Conservation (phyloP, 2,888 invertebrate species). For the Leptopilina myrica region DNA sequence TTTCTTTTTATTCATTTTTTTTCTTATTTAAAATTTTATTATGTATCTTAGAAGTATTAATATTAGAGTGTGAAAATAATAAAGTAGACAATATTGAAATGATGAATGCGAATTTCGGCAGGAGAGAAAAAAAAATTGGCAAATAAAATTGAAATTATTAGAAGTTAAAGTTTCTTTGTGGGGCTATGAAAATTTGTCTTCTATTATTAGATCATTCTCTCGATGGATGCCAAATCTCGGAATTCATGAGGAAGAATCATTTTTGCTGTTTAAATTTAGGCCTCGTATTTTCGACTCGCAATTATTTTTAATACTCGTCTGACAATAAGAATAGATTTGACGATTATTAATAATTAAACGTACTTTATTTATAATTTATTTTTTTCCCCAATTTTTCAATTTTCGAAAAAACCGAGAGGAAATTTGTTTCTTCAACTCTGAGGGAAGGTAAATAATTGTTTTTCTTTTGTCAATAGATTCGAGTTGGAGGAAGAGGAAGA, state of each 20-base stretch:
- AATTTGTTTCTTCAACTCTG: neutral
- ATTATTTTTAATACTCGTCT: neutral
- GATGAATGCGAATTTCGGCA: neutral
- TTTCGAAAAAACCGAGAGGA: neutral
- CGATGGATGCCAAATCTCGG: constrained; percentile 31
- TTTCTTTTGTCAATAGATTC: neutral
- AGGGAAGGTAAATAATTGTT: neutral
- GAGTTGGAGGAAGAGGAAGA: neutral
- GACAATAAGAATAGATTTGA: neutral
- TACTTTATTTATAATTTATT: neutral
- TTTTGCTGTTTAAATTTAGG: neutral
- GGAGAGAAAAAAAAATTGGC: neutral
- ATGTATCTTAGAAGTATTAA: too few relatives aligned
- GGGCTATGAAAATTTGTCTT: constrained; percentile 23
- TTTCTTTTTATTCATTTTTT: too few relatives aligned
- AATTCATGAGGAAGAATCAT: constrained; percentile 1
- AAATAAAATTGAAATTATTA: neutral
- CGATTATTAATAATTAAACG: neutral
- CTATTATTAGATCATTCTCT: constrained; percentile 33
- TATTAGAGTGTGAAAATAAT: too few relatives aligned
- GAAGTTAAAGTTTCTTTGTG: constrained; percentile 13
- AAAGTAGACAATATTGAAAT: too few relatives aligned
- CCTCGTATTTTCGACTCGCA: neutral
- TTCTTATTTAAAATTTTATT: too few relatives aligned
- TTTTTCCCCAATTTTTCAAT: neutral